Percentiles rank a stretch among this genome's conserved stretches.
Evolutionary conservation across 2,113 vertebrate species (phyloP).

Genomic region (Pituophis catenifer): DNA sequence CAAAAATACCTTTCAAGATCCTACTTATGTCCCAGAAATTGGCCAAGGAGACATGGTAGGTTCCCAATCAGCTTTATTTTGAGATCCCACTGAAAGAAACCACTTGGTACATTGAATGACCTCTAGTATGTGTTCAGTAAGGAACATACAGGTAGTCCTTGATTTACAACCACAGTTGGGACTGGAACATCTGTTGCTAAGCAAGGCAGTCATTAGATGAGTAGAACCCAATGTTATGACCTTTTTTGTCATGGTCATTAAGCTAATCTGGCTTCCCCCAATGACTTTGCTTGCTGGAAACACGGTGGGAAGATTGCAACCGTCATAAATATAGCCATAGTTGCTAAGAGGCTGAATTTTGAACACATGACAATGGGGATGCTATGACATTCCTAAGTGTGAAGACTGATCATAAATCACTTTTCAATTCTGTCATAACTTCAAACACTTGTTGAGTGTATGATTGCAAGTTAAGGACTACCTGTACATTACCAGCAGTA

Average conservation of each 20-base stretch:
- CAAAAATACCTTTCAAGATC: neutral
- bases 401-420: neutral
- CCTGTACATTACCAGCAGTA: neutral
- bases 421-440: neutral
- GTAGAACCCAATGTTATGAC: neutral
- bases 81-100: neutral
- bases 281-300: neutral
- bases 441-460: too few relatives aligned
- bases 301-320: neutral
- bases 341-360: too few relatives aligned
- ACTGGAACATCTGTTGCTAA: neutral
- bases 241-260: neutral
- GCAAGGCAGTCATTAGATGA: neutral
- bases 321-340: neutral
- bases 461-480: too few relatives aligned
- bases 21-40: neutral
- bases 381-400: neutral
- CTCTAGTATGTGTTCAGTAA: neutral
- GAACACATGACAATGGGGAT: neutral
- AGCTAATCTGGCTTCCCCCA: neutral
- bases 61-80: neutral
- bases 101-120: neutral
- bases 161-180: neutral
- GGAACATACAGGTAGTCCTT: neutral
- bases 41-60: neutral